Base-by-base conservation (phyloP, 2,888 invertebrate species). In the Lasioglossum vierecki region DNA sequence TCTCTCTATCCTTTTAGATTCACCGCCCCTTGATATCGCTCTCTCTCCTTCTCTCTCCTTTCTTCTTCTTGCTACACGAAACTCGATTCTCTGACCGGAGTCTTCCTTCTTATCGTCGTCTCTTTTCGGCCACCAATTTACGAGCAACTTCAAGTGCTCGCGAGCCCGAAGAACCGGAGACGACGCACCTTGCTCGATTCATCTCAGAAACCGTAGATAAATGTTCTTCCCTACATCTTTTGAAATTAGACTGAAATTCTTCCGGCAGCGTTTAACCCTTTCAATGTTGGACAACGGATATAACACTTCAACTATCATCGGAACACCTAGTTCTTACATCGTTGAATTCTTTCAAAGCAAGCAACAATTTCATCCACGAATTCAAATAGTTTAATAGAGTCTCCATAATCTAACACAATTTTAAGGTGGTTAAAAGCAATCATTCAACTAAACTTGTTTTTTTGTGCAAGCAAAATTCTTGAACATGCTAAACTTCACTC, bases 51-150 rank as follows among this genome's bases (percentile, higher is more conserved):
- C 68, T n/a, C 83, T 49, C 68, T 39, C 82, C 63, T 72, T 41
- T 26, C 60, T 41, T 53, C 70, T 73, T 71, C 80, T 18, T 15
- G 15, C 15, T 35, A 30, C 63, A 15, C 35, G 15, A 15, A 30
- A 57, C 81, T 75, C 60, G 26, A 68, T 74, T 79, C 80, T 80
- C 77, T 75, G 79, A 75, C 73, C 82, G 76, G 76, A 22, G 35
- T 80, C 79, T 53, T 30, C 30, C 78, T 78, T 85, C 84, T 81
- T 82, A 49, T 82, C 79, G 74, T 83, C 82, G 83, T 79, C 83
- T 74, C 80, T 80, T 57, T 63, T 76, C 85, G 75, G 75, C 82
- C 85, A 79, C 80, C 89, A 90, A 91, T 91, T 92, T 91, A 90
- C 92, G 88, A 89, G 89, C 88, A 82, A 76, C 89, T 85, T 9